Conservation (phyloP, 1,140 invertebrate genomes). For the Aphelinus certus region DNA sequence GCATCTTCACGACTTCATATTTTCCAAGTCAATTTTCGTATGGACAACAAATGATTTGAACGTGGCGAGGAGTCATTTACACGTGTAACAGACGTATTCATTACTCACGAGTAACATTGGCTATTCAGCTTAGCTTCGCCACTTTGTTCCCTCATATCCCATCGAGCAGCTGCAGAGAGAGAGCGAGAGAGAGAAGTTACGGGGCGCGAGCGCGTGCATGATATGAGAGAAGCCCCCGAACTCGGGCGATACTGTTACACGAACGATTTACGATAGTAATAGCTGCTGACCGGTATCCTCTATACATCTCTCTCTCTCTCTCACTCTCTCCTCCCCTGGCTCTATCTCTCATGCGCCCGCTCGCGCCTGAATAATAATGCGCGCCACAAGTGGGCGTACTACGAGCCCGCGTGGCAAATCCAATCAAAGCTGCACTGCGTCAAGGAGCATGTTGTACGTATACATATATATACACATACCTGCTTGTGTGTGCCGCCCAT, state of each 20-base stretch:
- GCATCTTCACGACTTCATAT: too few species aligned
- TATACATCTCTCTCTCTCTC: not conserved
- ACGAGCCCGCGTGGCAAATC: conserved; percentile 55
- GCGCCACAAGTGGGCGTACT: conserved; percentile 52
- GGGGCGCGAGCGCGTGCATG: too few species aligned
- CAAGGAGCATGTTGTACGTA: conserved; percentile 7
- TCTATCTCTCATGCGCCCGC: not conserved
- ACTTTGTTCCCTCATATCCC: too few species aligned
- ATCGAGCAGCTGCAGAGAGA: too few species aligned
- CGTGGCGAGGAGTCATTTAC: too few species aligned
- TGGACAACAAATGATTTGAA: too few species aligned
- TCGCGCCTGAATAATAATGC: conserved; percentile 50
- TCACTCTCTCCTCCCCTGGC: not conserved
- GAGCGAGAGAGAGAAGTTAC: too few species aligned
- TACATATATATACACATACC: conserved; percentile 32
- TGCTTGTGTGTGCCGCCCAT: too few species aligned
- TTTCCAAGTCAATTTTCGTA: too few species aligned
- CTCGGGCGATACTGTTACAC: conserved; percentile 41
- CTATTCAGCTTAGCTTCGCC: too few species aligned
- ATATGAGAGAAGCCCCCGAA: not conserved
- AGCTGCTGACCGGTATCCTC: conserved; percentile 35
- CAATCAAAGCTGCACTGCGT: conserved; percentile 56
- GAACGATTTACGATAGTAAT: conserved; percentile 52
- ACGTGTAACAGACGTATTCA: too few species aligned
- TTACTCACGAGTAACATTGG: too few species aligned